Percentiles rank a stretch among this genome's conserved stretches.
These are phyloP conservation scores for Nothobranchius furzeri DNA, from an alignment of 2,113 vertebrate genomes.

Conservation along the genomic window DNA sequence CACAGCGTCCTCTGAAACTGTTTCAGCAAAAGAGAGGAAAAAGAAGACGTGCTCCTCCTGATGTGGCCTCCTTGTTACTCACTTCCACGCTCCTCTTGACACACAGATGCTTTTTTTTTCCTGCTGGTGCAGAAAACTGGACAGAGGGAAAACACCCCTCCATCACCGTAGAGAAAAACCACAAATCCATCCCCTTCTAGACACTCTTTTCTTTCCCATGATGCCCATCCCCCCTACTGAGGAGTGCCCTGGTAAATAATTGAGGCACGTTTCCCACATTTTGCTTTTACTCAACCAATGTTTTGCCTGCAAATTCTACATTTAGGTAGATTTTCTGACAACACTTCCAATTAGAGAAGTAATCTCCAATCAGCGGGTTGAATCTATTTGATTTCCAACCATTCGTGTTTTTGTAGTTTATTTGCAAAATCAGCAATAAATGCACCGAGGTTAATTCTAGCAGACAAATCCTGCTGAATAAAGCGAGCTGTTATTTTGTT, in stretches of 20 bases:
- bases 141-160: slow-evolving; percentile 14
- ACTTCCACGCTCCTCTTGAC: slow-evolving; percentile 29
- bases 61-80: slow-evolving; percentile 28
- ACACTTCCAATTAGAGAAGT: too few species aligned
- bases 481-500: not conserved
- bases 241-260: slow-evolving; percentile 71
- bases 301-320: not conserved
- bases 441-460: too few species aligned
- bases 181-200: slow-evolving; percentile 41
- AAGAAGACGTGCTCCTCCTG: slow-evolving; percentile 34
- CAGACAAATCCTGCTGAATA: not conserved
- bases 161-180: slow-evolving; percentile 29
- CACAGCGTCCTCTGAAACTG: slow-evolving; percentile 52
- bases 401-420: too few species aligned
- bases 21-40: slow-evolving; percentile 3
- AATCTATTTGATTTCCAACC: too few species aligned
- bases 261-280: slow-evolving; percentile 55
- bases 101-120: slow-evolving; percentile 38
- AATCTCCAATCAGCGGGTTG: too few species aligned
- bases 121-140: slow-evolving; percentile 11
- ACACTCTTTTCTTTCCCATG: slow-evolving; percentile 28
- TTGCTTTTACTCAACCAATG: slow-evolving; percentile 16
- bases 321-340: not conserved
- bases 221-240: slow-evolving; percentile 63
- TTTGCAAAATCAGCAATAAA: too few species aligned